Percentiles rank a stretch among this genome's conserved stretches.
These are phyloP conservation scores for Tor tambroides DNA, from an alignment of 2,113 vertebrate genomes.

Conservation along the genomic window DNA sequence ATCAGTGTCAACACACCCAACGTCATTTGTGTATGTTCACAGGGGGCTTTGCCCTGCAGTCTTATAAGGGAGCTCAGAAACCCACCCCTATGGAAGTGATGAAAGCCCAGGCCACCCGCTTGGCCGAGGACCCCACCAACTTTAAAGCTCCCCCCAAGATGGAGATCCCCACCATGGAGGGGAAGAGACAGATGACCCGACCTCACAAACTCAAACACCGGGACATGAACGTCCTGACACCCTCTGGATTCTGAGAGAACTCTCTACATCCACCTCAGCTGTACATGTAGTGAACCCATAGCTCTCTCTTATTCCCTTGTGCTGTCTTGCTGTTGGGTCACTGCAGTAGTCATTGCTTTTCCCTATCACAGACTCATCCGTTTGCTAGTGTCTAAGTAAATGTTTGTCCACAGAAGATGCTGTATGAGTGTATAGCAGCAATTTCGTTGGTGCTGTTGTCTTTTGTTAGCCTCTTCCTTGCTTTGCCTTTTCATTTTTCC, in stretches of 20 bases:
- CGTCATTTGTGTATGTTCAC: constrained; percentile 18
- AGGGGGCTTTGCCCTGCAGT: constrained; percentile 88
- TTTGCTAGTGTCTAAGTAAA: constrained; percentile 18
- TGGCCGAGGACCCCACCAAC: constrained; percentile 73
- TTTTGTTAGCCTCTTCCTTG: neutral
- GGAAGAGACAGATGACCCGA: constrained; percentile 74
- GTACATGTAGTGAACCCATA: constrained; percentile 18
- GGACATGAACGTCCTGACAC: constrained; percentile 80
- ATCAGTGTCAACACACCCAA: neutral
- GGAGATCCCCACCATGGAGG: constrained; percentile 83
- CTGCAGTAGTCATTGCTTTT: constrained; percentile 16
- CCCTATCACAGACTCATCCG: neutral
- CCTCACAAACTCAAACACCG: constrained; percentile 84
- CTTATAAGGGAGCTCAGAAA: constrained; percentile 88
- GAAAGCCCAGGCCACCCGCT: constrained; percentile 81
- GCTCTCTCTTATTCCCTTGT: neutral
- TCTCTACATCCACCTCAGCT: neutral
- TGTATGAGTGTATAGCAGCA: neutral
- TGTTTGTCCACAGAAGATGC: neutral
- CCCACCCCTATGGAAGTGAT: constrained; percentile 92
- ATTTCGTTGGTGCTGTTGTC: constrained; percentile 2
- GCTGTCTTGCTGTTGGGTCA: constrained; percentile 4
- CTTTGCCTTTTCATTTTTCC: constrained; percentile 10
- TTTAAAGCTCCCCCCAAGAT: constrained; percentile 87
- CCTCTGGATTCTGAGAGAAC: constrained; percentile 75